A percentile compares a stretch with the other conserved stretches of the same genome.
These are phyloP conservation scores for Microcebus lehilahytsara DNA, from an alignment of 2,113 vertebrate species.

Conservation along the genomic window DNA sequence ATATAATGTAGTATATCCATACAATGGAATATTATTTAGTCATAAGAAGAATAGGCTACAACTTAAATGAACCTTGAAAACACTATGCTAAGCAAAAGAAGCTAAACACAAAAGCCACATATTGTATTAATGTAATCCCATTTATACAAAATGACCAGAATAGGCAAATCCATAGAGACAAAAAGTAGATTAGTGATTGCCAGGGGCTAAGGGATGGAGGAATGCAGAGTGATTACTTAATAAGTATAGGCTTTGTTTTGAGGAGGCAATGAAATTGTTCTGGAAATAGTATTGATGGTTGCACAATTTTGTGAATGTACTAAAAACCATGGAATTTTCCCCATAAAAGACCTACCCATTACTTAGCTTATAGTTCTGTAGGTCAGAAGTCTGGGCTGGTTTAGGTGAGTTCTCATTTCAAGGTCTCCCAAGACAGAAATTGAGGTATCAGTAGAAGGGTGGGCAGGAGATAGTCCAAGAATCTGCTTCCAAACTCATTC, in stretches of 20 bases:
- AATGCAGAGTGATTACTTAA: background rate
- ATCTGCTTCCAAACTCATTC: background rate
- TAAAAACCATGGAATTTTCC: background rate
- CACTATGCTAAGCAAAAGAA: too few relatives aligned
- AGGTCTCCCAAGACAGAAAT: background rate
- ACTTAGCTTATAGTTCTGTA: background rate
- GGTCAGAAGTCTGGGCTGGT: background rate
- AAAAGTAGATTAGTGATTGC: background rate
- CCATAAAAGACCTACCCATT: background rate
- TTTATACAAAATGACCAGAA: background rate
- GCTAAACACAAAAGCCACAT: background rate
- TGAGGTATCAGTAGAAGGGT: background rate
- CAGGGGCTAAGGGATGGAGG: background rate
- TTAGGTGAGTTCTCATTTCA: background rate
- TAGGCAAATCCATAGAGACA: background rate
- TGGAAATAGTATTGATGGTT: background rate
- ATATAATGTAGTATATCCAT: background rate
- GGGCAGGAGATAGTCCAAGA: background rate
- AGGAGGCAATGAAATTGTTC: background rate
- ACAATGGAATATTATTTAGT: background rate
- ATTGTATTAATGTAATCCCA: background rate
- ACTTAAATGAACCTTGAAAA: slow-evolving; percentile 2
- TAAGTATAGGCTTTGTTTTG: background rate
- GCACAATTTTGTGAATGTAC: background rate
- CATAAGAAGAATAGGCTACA: background rate